Percentiles rank a stretch among this genome's conserved stretches.
phyloP scores from a whole-genome alignment of 2,797 vertebrate genomes.

The Scolopax rusticola region DNA sequence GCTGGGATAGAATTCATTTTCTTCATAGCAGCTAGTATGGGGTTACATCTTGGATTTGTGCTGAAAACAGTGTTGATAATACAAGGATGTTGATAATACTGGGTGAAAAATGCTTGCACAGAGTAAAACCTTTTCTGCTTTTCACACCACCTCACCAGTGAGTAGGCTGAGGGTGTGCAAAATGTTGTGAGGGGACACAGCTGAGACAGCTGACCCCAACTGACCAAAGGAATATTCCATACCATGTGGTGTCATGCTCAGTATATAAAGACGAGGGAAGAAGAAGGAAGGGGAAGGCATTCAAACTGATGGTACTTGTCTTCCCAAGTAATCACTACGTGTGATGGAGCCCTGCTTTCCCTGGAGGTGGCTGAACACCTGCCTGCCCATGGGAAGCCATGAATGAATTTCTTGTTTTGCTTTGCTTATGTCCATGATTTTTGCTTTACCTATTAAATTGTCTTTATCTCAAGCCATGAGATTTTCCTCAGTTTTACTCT shows the following conservation, averaged over 20 bases:
- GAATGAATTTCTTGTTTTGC: not conserved
- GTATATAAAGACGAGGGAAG: not conserved
- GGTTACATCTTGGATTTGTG: not conserved
- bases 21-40: not conserved
- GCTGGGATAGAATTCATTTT: not conserved
- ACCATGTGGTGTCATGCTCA: not conserved
- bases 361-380: not conserved
- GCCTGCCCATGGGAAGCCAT: not conserved
- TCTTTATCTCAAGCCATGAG: not conserved
- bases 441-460: not conserved
- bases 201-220: not conserved
- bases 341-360: not conserved
- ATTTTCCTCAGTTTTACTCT: not conserved
- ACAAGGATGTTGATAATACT: not conserved
- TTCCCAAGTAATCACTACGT: not conserved
- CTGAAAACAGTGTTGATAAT: not conserved
- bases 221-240: not conserved
- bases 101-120: not conserved
- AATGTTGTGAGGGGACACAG: not conserved
- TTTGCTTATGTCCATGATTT: not conserved
- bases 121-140: not conserved
- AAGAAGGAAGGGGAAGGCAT: not conserved
- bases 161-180: not conserved
- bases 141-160: not conserved
- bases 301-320: not conserved